A percentile compares a stretch with the other conserved stretches of the same genome.
Conservation (phyloP, 2,113 vertebrate species). For the Chrysochloris asiatica region DNA sequence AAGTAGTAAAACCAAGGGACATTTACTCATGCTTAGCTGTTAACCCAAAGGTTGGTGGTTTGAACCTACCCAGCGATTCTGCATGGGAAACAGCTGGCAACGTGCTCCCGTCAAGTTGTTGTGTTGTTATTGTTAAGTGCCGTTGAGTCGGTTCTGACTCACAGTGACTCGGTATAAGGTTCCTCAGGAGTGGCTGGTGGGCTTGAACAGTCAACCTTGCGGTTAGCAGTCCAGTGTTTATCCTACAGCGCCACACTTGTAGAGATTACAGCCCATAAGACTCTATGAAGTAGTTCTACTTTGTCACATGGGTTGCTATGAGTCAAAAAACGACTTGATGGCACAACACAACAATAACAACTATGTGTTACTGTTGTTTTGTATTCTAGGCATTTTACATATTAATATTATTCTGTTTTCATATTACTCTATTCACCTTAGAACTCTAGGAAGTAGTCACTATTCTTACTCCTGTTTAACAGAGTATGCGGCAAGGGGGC, state of each 20-base stretch:
- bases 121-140: no score
- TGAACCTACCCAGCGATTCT: background rate
- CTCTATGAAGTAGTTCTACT: no score
- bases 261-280: background rate
- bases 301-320: no score
- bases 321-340: no score
- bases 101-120: background rate
- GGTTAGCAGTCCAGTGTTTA: no score
- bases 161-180: no score
- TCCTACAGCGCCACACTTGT: no score
- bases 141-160: no score
- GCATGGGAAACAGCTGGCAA: background rate
- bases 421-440: background rate
- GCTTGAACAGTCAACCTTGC: no score
- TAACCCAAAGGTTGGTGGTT: background rate
- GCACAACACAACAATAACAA: background rate
- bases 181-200: no score
- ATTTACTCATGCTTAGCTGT: background rate
- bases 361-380: background rate
- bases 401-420: conserved; percentile 1
- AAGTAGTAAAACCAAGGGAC: conserved; percentile 36
- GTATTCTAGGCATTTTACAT: no score
- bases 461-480: conserved; percentile 2
- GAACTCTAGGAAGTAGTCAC: background rate
- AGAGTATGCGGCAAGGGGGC: no score